Conservation (phyloP, 2,888 invertebrate genomes). For the Dione juno region DNA sequence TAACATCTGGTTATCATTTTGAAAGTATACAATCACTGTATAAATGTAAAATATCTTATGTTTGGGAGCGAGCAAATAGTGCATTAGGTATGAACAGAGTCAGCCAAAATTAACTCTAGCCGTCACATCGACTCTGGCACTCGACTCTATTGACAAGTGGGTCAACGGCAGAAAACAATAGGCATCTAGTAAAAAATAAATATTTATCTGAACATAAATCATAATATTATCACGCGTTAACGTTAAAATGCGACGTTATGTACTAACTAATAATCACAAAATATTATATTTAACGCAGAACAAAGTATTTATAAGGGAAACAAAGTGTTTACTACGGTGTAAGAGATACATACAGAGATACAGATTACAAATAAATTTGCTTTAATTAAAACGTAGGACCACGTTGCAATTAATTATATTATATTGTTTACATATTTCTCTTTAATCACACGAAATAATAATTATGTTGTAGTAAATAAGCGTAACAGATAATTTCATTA, state of each 20-base stretch:
- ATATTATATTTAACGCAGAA: too few relatives aligned
- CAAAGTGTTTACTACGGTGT: too few relatives aligned
- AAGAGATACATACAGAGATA: too few relatives aligned
- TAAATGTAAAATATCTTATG: background rate
- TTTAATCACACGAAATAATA: constrained; percentile 5
- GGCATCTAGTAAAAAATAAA: constrained; percentile 19
- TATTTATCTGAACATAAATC: background rate
- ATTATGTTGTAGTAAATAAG: background rate
- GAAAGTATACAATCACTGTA: background rate
- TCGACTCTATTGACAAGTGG: constrained; percentile 58
- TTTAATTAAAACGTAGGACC: background rate
- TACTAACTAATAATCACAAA: background rate
- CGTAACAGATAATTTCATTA: background rate
- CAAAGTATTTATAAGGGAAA: too few relatives aligned
- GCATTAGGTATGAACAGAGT: constrained; percentile 16
- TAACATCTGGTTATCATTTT: background rate
- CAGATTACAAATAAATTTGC: background rate
- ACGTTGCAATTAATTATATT: background rate
- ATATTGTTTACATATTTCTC: background rate
- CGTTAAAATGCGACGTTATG: background rate
- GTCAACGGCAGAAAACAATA: constrained; percentile 54
- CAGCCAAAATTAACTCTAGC: constrained; percentile 34
- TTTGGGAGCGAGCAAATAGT: background rate
- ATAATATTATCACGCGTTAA: background rate
- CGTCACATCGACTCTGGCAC: constrained; percentile 56